Conservation (phyloP, 2,888 invertebrate genomes). For the Auanema sp. region DNA sequence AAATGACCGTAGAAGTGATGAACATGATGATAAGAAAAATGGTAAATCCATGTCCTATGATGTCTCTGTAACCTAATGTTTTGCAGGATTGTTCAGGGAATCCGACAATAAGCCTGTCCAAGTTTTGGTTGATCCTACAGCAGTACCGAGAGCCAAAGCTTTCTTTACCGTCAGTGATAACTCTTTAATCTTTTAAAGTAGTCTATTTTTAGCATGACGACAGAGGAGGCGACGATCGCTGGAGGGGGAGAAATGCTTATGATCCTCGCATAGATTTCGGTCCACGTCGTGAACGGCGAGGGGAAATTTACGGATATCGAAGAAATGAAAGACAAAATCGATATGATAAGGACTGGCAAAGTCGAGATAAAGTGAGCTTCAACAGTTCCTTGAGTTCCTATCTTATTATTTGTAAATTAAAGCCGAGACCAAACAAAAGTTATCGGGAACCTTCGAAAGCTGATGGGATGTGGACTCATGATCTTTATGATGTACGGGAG, state of each 20-base stretch:
- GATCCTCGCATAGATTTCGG: constrained; percentile 20
- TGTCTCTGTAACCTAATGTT: background rate
- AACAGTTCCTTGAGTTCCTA: background rate
- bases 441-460: constrained; percentile 4
- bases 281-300: constrained; percentile 9
- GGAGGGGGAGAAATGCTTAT: constrained; percentile 16
- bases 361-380: background rate
- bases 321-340: no score
- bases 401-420: background rate
- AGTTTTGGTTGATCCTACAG: constrained; percentile 17
- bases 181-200: background rate
- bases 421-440: background rate
- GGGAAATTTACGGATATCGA: background rate
- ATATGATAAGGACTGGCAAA: no score
- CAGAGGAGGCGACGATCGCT: constrained; percentile 4
- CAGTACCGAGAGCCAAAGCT: constrained; percentile 17
- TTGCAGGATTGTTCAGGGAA: constrained; percentile 17
- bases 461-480: constrained; percentile 22
- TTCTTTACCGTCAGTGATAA: constrained; percentile 19
- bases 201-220: constrained; percentile 16
- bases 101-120: constrained; percentile 19
- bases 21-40: no score
- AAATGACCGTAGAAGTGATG: no score
- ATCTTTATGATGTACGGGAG: background rate
- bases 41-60: no score